Evolutionary conservation across 1,140 invertebrate genomes (phyloP).

Genomic region (Meloidogyne hapla): DNA sequence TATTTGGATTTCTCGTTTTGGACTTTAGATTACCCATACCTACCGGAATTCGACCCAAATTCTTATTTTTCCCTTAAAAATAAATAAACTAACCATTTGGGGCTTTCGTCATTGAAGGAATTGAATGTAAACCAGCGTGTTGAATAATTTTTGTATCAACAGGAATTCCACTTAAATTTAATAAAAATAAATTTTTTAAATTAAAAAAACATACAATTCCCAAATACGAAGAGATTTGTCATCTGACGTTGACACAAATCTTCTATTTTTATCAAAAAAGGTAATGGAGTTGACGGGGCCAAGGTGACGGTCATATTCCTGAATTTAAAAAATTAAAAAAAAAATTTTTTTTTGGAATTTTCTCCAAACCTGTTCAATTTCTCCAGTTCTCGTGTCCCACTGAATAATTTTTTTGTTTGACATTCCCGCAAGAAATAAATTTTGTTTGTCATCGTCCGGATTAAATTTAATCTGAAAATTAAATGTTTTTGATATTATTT

Average conservation of each 20-base stretch:
- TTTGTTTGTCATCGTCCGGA: slow-evolving; percentile 92
- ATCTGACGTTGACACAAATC: slow-evolving; percentile 97
- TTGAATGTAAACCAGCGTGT: slow-evolving; percentile 98
- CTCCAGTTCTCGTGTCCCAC: slow-evolving; percentile 91
- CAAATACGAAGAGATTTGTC: slow-evolving; percentile 97
- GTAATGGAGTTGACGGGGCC: slow-evolving; percentile 98
- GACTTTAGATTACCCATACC: no score
- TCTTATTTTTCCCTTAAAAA: neutral
- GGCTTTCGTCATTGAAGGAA: slow-evolving; percentile 88
- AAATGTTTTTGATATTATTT: no score
- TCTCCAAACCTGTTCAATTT: slow-evolving; percentile 72
- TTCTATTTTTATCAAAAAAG: slow-evolving; percentile 94
- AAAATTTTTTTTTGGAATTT: neutral
- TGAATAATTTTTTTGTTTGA: slow-evolving; percentile 94
- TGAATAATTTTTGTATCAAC: slow-evolving; percentile 99
- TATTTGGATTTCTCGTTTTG: no score
- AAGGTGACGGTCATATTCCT: slow-evolving; percentile 97
- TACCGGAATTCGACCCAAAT: no score
- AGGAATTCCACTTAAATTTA: slow-evolving; percentile 83
- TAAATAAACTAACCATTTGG: slow-evolving; percentile 75
- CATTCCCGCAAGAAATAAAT: slow-evolving; percentile 95
- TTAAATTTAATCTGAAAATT: no score
- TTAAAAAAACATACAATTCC: slow-evolving; percentile 79
- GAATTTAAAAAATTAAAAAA: slow-evolving; percentile 64
- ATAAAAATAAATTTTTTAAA: neutral